Conservation (phyloP, 2,113 vertebrate genomes). For the Nibea albiflora region DNA sequence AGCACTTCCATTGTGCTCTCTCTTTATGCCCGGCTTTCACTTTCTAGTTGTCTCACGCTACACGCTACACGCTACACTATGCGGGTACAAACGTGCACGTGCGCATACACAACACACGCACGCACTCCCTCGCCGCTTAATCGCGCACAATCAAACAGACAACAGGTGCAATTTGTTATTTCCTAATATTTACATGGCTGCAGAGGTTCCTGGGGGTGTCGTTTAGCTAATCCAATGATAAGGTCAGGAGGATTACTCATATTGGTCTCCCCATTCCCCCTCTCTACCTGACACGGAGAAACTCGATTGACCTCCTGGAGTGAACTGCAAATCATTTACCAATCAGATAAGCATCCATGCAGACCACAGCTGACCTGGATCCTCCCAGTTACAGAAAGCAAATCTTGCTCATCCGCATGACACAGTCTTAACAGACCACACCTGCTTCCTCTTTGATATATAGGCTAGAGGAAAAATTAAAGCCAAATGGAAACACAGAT, state of each 20-base stretch:
- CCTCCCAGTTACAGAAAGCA: slow-evolving; percentile 46
- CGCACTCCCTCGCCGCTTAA: neutral
- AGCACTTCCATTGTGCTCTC: neutral
- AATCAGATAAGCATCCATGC: slow-evolving; percentile 40
- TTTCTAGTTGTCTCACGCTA: neutral
- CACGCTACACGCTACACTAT: neutral
- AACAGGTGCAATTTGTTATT: slow-evolving; percentile 19
- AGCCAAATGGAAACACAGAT: slow-evolving; percentile 49
- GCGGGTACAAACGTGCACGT: neutral
- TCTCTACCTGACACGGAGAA: slow-evolving; percentile 47
- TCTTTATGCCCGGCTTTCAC: neutral
- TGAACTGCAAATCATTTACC: slow-evolving; percentile 70
- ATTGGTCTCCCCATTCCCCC: slow-evolving; percentile 47
- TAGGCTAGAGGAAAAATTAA: slow-evolving; percentile 26
- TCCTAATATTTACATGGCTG: slow-evolving; percentile 47
- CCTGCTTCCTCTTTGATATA: slow-evolving; percentile 63
- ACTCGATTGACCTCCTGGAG: slow-evolving; percentile 40
- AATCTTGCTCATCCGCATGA: slow-evolving; percentile 55
- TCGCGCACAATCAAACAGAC: slow-evolving; percentile 42
- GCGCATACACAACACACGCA: neutral
- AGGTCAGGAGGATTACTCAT: slow-evolving; percentile 66
- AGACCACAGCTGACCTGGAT: slow-evolving; percentile 55
- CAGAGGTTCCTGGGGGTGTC: slow-evolving; percentile 52
- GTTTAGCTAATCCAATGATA: slow-evolving; percentile 62
- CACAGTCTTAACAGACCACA: slow-evolving; percentile 55